A percentile compares a stretch with the other conserved stretches of the same genome.
Conservation (phyloP, 2,797 vertebrate species). For the Enteromius thamalakanensis region DNA sequence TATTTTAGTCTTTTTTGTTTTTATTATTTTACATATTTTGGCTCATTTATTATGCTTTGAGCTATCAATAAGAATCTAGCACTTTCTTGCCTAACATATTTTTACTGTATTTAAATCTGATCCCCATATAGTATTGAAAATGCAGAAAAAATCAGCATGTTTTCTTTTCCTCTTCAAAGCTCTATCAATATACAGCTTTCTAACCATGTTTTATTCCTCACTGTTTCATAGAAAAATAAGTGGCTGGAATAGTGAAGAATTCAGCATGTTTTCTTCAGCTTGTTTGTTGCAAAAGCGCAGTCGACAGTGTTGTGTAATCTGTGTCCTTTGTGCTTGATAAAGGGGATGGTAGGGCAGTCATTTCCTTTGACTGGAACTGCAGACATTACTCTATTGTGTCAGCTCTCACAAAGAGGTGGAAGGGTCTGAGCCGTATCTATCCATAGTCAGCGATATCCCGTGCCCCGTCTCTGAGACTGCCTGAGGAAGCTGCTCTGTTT, state of each 20-base stretch:
- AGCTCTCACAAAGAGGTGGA: conserved; percentile 9
- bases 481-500: conserved; percentile 27
- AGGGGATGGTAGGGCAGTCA: conserved; percentile 12
- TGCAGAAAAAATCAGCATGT: background rate
- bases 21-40: background rate
- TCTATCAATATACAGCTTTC: background rate
- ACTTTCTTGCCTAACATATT: background rate
- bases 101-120: background rate
- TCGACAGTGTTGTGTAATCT: background rate
- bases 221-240: background rate
- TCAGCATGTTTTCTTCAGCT: background rate
- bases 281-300: background rate
- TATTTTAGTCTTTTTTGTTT: background rate
- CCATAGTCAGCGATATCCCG: conserved; percentile 20
- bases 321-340: conserved; percentile 22
- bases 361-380: conserved; percentile 20
- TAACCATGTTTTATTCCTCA: background rate
- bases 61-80: background rate
- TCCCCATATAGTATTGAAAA: background rate
- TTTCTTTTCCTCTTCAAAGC: background rate
- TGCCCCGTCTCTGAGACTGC: conserved; percentile 4
- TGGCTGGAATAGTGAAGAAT: background rate
- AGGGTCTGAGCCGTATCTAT: background rate
- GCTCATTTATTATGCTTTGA: background rate
- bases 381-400: conserved; percentile 31